Base-by-base conservation (phyloP, 2,888 invertebrate species). In the Coremacera marginata region DNA sequence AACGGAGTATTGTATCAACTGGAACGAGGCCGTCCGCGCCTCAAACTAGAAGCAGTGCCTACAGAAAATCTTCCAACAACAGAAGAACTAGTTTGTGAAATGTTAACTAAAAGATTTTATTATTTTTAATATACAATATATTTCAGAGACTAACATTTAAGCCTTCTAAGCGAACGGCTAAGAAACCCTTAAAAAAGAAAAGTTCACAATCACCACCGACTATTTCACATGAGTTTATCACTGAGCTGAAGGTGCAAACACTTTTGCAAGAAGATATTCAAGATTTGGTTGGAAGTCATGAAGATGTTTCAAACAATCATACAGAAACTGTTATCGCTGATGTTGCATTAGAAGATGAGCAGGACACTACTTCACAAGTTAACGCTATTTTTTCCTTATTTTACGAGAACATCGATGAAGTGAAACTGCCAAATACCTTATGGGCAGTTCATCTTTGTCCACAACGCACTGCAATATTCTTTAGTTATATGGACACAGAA, bases 381-480 rank as follows among this genome's bases (percentile, higher is more conserved):
- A 22, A 51, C 5, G 4, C 34, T 52, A 57, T 34, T 16, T 68
- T 49, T 27, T 27, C 25, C 19, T 31, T 11, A 16, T 57, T 85
- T 2, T 85, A 83, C 68, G 84, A 86, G 19, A 82, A 84, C 19
- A 80, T 82, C 0, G 81, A 78, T 68, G 82, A 84, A 76, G 80
- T 86, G 0, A 71, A 78, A 1, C 63, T 83, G 14, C 86, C 86
- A 0, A 84, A 81, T 52, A 82, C 83, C 0, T 52, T 84, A 0
- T 86, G 85, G 84, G 86, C 84, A n/a, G 78, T 83, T 11, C 85
- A 86, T 80, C 82, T 84, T 22, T 84, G 84, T 62, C 82, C 83
- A 11, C 73, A 82, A 9, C 83, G 82, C 19, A 81, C 81, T 44
- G 72, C 81, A 3, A 76, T 86, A 7, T 82, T 82, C 62, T 85